These are phyloP conservation scores for Malacoraja senta DNA, from an alignment of 2,797 vertebrate species.

Conservation along the genomic window DNA sequence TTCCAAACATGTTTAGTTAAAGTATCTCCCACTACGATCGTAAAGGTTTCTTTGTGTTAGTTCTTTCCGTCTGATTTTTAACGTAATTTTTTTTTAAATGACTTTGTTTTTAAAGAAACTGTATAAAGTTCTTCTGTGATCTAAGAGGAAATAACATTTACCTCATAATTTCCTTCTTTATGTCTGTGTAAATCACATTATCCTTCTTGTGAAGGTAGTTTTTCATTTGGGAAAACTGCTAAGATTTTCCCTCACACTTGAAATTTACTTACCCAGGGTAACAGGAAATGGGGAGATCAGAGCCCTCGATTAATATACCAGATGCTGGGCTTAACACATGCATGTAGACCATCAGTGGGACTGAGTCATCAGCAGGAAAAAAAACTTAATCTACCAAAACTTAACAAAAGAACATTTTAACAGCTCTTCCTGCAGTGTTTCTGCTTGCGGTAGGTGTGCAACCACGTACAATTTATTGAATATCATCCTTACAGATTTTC, in stretches of 20 bases:
- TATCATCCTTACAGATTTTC: neutral
- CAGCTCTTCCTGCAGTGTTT: neutral
- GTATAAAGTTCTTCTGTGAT: constrained; percentile 49
- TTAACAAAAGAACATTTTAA: constrained; percentile 8
- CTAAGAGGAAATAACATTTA: constrained; percentile 47
- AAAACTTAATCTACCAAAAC: constrained; percentile 1
- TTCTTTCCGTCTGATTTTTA: constrained; percentile 26
- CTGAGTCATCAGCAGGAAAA: constrained; percentile 58
- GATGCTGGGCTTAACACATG: constrained; percentile 67
- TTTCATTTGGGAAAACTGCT: constrained; percentile 63
- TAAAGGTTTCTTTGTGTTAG: constrained; percentile 17
- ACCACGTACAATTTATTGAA: too few relatives aligned
- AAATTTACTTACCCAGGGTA: constrained; percentile 68
- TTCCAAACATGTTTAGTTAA: constrained; percentile 19
- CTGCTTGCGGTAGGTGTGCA: neutral
- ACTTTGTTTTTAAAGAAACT: neutral
- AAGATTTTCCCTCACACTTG: constrained; percentile 71
- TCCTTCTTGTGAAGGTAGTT: constrained; percentile 60
- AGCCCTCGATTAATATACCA: constrained; percentile 74
- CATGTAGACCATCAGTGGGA: constrained; percentile 58
- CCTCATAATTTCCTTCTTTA: constrained; percentile 57
- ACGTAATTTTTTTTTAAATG: neutral
- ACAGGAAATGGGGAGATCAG: constrained; percentile 72
- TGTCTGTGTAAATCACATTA: constrained; percentile 54
- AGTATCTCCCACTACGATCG: neutral